These are phyloP conservation scores for Terrapene triunguis DNA, from an alignment of 2,113 vertebrate species.

Conservation along the genomic window DNA sequence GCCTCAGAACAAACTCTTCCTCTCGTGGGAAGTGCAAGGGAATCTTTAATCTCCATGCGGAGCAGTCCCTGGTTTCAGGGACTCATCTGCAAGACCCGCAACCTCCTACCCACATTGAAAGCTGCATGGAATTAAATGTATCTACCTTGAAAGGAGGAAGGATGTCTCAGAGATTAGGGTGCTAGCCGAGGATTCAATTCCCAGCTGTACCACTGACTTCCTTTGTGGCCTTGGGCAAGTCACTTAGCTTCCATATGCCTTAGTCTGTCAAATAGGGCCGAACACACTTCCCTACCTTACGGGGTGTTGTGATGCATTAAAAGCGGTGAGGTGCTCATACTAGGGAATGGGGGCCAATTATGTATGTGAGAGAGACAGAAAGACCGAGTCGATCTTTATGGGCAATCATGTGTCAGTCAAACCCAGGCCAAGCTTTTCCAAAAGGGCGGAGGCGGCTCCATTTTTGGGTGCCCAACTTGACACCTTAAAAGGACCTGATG, in stretches of 20 bases:
- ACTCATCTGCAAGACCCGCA: not conserved
- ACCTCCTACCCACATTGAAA: not conserved
- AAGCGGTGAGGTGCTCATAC: rapidly evolving
- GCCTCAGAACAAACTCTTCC: not conserved
- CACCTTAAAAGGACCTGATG: not conserved
- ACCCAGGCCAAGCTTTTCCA: not conserved
- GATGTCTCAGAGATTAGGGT: not conserved
- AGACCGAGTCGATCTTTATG: not conserved
- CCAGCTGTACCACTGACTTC: rapidly evolving
- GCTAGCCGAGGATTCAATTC: not conserved
- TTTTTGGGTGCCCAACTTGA: rapidly evolving
- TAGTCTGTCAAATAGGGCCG: not conserved
- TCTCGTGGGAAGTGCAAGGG: not conserved
- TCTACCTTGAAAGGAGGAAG: too few species aligned
- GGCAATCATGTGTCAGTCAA: not conserved
- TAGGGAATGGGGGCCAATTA: not conserved
- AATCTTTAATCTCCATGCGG: not conserved
- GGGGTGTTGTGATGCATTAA: not conserved
- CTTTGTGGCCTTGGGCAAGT: rapidly evolving
- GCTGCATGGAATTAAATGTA: too few species aligned
- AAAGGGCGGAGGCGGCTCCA: not conserved
- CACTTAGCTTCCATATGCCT: rapidly evolving
- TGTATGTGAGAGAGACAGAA: not conserved
- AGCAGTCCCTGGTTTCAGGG: not conserved
- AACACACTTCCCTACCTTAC: not conserved